Evolutionary conservation across 2,113 vertebrate genomes (phyloP).

Genomic region (Nematolebias whitei): DNA sequence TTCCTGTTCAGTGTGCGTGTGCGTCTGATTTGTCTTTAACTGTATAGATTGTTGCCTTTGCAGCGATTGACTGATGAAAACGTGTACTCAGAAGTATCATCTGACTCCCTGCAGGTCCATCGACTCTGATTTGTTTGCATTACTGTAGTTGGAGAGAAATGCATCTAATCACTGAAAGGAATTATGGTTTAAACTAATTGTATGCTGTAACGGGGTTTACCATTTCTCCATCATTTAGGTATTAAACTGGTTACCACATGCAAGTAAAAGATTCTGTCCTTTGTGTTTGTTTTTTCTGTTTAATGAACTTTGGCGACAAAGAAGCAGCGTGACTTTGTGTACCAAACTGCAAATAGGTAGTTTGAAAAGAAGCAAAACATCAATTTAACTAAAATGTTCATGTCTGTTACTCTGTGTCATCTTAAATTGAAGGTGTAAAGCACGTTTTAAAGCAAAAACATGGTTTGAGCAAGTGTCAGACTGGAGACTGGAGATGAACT

Average conservation of each 20-base stretch:
- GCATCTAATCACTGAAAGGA: slow-evolving; percentile 24
- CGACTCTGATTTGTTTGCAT: slow-evolving; percentile 59
- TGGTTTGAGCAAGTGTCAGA: too few species aligned
- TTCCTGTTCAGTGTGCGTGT: slow-evolving; percentile 26
- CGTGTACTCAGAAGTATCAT: slow-evolving; percentile 32
- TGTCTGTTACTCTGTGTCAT: too few species aligned
- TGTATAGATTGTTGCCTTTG: slow-evolving; percentile 32
- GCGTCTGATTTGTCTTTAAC: slow-evolving; percentile 34
- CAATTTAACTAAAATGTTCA: too few species aligned
- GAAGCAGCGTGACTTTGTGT: not conserved
- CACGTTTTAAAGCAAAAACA: too few species aligned
- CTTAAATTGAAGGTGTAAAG: too few species aligned
- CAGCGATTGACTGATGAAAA: slow-evolving; percentile 33
- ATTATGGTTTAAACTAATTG: slow-evolving; percentile 21
- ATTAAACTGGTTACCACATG: slow-evolving; percentile 57
- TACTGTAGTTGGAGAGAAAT: slow-evolving; percentile 36
- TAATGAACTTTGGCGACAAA: not conserved
- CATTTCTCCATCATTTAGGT: slow-evolving; percentile 56
- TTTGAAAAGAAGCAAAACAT: not conserved
- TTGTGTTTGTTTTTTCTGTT: slow-evolving; percentile 22
- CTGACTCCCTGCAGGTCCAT: slow-evolving; percentile 33
- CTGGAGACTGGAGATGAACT: too few species aligned
- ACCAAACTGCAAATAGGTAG: not conserved
- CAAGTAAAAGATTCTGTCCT: slow-evolving; percentile 65
- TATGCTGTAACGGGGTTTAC: slow-evolving; percentile 52